Evolutionary conservation across 2,888 invertebrate species (phyloP), one percentile per base, ranked within the genome.

Genomic region (Melieria picta): DNA sequence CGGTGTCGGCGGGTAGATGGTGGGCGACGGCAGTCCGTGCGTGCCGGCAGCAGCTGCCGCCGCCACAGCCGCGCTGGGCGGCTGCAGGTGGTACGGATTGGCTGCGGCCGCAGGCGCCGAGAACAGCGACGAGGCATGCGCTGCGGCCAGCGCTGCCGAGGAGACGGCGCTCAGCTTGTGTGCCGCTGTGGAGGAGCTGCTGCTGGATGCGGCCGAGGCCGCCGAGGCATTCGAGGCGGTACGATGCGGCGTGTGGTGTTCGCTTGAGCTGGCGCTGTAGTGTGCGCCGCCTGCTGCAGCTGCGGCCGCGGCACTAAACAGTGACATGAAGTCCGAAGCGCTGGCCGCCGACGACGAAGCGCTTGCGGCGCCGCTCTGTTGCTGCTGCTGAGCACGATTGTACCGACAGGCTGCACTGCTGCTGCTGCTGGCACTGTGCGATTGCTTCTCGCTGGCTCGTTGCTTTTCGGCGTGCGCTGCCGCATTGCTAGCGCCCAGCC

Each of bases 1-100:
- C 70, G 87, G 87, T 61, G 87, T 87, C 64, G 87, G 87, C 73
- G 87, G 87, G 81, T 86, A 87, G 43, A 87, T 87, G 4, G 87
- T 87, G n/a, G 87, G 87, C 65, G 87, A 87, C 57, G 87, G 87
- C 76, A 87, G 79, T 0, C 86, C 87, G 75, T 86, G 86, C 0
- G 81, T 76, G 30, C 83, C 83, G 30, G 78, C 81, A 3, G 77
- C 77, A 1, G 77, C 79, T 1, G 79, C 80, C 4, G 79, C 73
- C 3, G 78, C 79, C 0, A 75, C 75, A 2, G 77, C 77, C 6
- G 74, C 70, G 47, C 73, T 73, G 5, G 77, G 77, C 9, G 65
- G 63, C 42, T 65, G 65, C 57, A 75, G 74, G 13, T 77, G 76
- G 67, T 77, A 76, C 30, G 76, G 45, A 10, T 77, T 77, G 0